Conservation (phyloP, 2,113 vertebrate genomes). For the Terrapene triunguis region DNA sequence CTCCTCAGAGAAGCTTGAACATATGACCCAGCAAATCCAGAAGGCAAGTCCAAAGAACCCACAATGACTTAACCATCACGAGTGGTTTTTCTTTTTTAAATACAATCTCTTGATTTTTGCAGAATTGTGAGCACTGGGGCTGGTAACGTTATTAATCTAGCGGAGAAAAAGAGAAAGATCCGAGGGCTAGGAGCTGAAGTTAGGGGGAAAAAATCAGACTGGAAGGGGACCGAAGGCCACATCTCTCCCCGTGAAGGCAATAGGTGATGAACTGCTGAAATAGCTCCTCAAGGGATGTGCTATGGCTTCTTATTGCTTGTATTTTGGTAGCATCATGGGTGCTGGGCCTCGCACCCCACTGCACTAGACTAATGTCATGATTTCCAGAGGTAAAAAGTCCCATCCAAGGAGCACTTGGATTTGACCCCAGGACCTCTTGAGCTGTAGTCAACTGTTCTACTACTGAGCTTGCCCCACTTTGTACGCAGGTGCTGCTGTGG, state of each 20-base stretch:
- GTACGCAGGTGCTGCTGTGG: background rate
- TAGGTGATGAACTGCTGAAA: too few species aligned
- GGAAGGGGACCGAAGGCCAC: too few species aligned
- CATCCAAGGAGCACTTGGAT: background rate
- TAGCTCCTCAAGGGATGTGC: background rate
- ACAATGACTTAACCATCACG: background rate
- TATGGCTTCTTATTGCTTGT: background rate
- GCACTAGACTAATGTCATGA: background rate
- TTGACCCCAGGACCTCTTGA: background rate
- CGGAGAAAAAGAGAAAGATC: background rate
- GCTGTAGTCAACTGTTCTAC: background rate
- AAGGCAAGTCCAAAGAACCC: background rate
- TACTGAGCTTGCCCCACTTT: background rate
- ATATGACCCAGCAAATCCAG: background rate
- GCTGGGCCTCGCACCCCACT: background rate
- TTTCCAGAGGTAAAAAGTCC: background rate
- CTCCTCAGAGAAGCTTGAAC: background rate
- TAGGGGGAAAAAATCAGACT: background rate
- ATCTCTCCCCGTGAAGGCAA: background rate
- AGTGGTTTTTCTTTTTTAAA: background rate
- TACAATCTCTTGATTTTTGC: background rate
- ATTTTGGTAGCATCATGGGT: background rate
- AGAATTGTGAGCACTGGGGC: background rate
- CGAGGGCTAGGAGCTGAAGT: background rate
- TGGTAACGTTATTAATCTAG: background rate